Conservation (phyloP, 2,888 invertebrate genomes). For the Heliconius hortense region DNA sequence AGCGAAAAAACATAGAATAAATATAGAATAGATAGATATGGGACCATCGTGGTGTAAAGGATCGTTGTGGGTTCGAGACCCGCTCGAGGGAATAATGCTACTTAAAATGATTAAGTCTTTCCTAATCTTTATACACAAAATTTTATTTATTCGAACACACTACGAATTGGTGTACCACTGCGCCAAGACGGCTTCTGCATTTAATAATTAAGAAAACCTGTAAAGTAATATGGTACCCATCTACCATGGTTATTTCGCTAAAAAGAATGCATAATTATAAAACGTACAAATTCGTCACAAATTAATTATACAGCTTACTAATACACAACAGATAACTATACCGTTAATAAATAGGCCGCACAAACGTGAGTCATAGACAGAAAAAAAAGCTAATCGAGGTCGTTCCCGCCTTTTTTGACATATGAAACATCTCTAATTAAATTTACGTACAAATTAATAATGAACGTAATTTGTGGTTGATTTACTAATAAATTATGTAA, state of each 20-base stretch:
- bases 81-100: too few relatives aligned
- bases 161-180: neutral
- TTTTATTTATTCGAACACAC: neutral
- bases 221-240: neutral
- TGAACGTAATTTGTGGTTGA: neutral
- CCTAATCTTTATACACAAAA: neutral
- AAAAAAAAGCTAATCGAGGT: conserved; percentile 15
- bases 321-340: neutral
- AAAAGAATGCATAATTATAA: neutral
- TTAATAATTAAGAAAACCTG: neutral
- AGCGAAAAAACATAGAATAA: neutral
- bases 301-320: neutral
- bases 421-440: neutral
- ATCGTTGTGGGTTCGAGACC: too few relatives aligned
- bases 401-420: conserved; percentile 24
- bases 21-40: too few relatives aligned
- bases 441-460: neutral
- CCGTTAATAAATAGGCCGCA: conserved; percentile 1
- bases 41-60: too few relatives aligned
- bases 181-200: neutral
- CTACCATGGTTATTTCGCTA: neutral
- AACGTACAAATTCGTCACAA: neutral
- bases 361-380: conserved; percentile 11
- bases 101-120: neutral
- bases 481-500: neutral